Base-by-base conservation (phyloP, 1,140 invertebrate species). In the Diploscapter pachys region DNA sequence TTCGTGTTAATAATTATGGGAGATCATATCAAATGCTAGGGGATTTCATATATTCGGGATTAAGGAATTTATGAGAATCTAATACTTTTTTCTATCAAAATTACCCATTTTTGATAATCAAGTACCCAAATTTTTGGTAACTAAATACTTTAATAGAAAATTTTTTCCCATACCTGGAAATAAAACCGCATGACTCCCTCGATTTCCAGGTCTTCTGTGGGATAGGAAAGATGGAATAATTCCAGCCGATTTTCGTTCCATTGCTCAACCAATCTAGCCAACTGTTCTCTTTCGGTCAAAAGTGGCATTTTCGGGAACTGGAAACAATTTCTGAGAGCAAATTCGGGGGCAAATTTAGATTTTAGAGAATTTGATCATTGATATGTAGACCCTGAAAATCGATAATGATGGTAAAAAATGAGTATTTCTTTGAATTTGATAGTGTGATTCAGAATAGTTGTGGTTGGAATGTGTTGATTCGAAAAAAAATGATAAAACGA, bases 171-270 rank as follows among this genome's bases (percentile, higher is more conserved):
- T 55, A 74, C 73, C 66, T 74, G 73, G 31, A 76, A 76, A 63
- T 76, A 76, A 59, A 76, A 76, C n/a, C 90, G 83, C 93, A 99
- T 99, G 13, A 99, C 96, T 13, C 97, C 97, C 88, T 98, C 93
- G 87, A 98, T 99, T 87, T 98, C 95, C 84, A 97, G 89, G 84
- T 97, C 92, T 94, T 98, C 89, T 88, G 98, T 96, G 59, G 96
- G 96, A 87, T 95, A 92, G 82, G 93, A 96, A 76, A 99, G 90
- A 88, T 94, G 94, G 89, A 99, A 99, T 79, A 99, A 90, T 89
- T 99, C 96, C 86, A 98, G 90, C 81, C 96, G 91, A 89, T 97
- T 98, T 86, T 93, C 93, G 89, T 99, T 99, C 96, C 96, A 99
- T 89, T 98, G 93, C 86, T 93, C 91, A 87, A 96, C 95, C 86